phyloP scores from a whole-genome alignment of 2,113 vertebrate genomes.

The Galemys pyrenaicus region DNA sequence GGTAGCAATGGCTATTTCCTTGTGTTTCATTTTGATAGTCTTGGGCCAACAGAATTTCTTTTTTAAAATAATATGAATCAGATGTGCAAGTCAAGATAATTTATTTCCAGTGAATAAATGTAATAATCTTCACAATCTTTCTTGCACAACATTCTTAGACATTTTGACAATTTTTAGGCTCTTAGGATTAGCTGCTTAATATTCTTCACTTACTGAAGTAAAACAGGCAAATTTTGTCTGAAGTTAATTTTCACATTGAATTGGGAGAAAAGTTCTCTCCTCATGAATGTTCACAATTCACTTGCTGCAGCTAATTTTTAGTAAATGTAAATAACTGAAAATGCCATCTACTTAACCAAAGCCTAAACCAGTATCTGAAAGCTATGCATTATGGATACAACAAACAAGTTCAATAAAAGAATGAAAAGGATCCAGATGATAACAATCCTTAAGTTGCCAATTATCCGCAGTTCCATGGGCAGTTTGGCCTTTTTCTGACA shows the following conservation, averaged over 20 bases:
- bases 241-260: constrained; percentile 57
- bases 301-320: not conserved
- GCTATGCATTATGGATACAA: not conserved
- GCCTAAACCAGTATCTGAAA: not conserved
- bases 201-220: constrained; percentile 68
- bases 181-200: constrained; percentile 63
- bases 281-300: constrained; percentile 44
- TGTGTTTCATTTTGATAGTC: not conserved
- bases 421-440: not conserved
- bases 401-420: not conserved
- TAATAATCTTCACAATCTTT: not conserved
- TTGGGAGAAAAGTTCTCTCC: constrained; percentile 25
- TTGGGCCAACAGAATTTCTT: not conserved
- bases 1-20: not conserved
- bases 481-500: not conserved
- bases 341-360: not conserved
- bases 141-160: constrained; percentile 56
- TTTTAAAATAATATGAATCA: not conserved
- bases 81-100: constrained; percentile 21
- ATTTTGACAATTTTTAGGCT: constrained; percentile 65
- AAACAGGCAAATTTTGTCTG: constrained; percentile 52
- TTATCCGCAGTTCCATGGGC: not conserved
- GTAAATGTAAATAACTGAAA: constrained; percentile 43
- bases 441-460: not conserved
- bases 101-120: constrained; percentile 64